A percentile compares a stretch with the other conserved stretches of the same genome.
Evolutionary conservation across 2,113 vertebrate species (phyloP).

Genomic region (Lanius ludovicianus): DNA sequence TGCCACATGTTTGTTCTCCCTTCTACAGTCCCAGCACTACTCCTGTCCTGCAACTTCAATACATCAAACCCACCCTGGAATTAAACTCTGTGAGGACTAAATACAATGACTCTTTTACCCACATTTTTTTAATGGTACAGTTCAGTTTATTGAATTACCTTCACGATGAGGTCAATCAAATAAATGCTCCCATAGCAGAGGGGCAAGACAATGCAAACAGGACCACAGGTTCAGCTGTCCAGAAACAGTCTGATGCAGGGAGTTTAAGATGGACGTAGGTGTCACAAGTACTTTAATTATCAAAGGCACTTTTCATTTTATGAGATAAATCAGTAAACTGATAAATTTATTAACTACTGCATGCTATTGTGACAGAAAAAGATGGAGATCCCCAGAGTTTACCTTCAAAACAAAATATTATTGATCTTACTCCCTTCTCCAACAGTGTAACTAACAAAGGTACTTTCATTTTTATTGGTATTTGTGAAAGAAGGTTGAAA

Average conservation of each 20-base stretch:
- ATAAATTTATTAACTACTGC: not conserved
- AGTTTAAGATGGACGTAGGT: rapidly evolving
- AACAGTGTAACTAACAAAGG: not conserved
- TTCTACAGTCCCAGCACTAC: not conserved
- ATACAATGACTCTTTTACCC: not conserved
- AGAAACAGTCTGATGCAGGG: not conserved
- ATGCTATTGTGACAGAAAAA: not conserved
- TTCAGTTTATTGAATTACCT: not conserved
- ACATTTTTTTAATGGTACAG: not conserved
- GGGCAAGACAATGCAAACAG: not conserved
- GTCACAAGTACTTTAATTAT: not conserved
- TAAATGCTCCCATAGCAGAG: not conserved
- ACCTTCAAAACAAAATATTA: not conserved
- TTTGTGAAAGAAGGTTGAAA: not conserved
- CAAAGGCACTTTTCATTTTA: not conserved
- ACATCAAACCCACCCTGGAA: not conserved
- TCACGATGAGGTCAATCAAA: not conserved
- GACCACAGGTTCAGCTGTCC: not conserved
- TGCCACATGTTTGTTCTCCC: not conserved
- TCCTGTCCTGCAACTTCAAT: not conserved
- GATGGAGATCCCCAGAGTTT: not conserved
- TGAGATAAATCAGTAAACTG: not conserved
- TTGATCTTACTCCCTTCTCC: not conserved
- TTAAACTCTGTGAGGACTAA: not conserved
- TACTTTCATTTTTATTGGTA: not conserved